phyloP scores from a whole-genome alignment of 2,797 vertebrate genomes.

The Pangasius mekongensis region DNA sequence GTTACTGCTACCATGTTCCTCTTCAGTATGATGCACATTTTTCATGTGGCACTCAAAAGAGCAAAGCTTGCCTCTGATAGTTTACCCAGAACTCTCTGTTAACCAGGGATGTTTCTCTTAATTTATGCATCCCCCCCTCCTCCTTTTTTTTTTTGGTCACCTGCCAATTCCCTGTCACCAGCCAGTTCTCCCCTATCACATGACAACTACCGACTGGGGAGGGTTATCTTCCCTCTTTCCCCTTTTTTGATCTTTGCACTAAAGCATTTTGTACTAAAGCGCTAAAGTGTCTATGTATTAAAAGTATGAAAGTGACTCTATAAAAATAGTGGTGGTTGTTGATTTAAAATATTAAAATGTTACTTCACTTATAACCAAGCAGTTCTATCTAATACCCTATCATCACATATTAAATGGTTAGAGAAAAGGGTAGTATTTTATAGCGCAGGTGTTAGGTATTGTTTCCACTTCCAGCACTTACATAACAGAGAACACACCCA shows the following conservation, averaged over 20 bases:
- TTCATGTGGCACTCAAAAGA: background rate
- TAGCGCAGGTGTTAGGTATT: background rate
- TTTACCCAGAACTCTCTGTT: background rate
- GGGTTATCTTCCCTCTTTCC: background rate
- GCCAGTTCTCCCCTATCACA: background rate
- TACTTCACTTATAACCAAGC: background rate
- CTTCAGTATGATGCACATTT: background rate
- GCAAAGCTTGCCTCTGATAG: background rate
- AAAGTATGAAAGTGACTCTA: background rate
- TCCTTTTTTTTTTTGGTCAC: background rate
- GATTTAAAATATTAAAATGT: background rate
- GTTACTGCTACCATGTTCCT: background rate
- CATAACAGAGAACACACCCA: background rate
- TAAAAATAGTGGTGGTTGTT: background rate
- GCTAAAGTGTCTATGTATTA: background rate
- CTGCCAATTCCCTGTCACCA: background rate
- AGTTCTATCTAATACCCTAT: background rate
- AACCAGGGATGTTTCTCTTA: background rate
- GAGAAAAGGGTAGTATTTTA: background rate
- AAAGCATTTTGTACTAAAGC: no score
- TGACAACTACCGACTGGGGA: background rate
- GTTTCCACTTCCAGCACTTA: conserved; percentile 2
- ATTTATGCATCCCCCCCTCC: background rate
- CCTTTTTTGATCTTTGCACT: background rate
- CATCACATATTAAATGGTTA: background rate